Evolutionary conservation across 2,888 invertebrate genomes (phyloP).

Genomic region (Bembecia ichneumoniformis): DNA sequence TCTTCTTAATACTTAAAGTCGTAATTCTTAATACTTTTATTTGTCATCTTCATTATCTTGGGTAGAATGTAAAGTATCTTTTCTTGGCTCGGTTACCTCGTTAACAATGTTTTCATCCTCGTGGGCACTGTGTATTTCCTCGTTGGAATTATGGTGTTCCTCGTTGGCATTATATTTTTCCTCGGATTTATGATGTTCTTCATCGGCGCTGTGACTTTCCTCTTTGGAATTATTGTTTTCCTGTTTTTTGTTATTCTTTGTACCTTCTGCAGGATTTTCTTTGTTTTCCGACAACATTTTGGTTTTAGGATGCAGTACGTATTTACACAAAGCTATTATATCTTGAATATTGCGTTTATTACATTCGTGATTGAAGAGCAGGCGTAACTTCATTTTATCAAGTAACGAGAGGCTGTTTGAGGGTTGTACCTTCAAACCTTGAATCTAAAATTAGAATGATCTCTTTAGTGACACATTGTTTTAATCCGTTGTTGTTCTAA

Average conservation of each 20-base stretch:
- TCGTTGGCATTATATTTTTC: too few relatives aligned
- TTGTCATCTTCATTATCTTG: neutral
- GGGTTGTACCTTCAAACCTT: conserved; percentile 34
- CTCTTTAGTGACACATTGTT: neutral
- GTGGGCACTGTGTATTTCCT: neutral
- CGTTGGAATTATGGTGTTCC: neutral
- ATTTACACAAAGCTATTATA: conserved; percentile 35
- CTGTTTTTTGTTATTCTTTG: neutral
- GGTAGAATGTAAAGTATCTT: neutral
- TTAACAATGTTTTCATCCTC: neutral
- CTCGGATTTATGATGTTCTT: too few relatives aligned
- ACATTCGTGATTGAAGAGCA: conserved; percentile 43
- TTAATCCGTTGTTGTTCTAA: neutral
- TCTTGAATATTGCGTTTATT: conserved; percentile 37
- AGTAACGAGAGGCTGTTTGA: conserved; percentile 36
- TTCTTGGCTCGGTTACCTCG: neutral
- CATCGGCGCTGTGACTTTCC: too few relatives aligned
- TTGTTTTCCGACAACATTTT: neutral
- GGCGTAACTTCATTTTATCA: conserved; percentile 40
- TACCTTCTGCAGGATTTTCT: neutral
- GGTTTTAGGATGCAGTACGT: conserved; percentile 4
- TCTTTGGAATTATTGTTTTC: too few relatives aligned
- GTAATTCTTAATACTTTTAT: too few relatives aligned
- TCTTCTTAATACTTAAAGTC: too few relatives aligned
- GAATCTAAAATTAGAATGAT: conserved; percentile 22